Conservation (phyloP, 2,888 invertebrate genomes). For the Alcis repandata region DNA sequence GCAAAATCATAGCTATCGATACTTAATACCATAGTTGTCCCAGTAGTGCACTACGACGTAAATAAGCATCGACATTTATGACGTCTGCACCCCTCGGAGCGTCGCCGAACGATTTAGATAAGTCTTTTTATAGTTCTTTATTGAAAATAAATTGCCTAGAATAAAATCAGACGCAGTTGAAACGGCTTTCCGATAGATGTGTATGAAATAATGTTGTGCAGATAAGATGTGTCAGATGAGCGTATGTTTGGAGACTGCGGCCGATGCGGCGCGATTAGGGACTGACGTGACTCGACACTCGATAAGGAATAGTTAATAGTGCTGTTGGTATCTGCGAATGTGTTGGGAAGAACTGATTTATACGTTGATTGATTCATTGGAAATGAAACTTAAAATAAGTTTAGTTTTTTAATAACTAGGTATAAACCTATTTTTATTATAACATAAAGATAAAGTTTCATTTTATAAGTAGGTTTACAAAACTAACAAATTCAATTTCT, state of each 20-base stretch:
- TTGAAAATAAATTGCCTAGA: slow-evolving; percentile 87
- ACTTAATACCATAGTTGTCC: slow-evolving; percentile 55
- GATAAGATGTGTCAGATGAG: slow-evolving; percentile 79
- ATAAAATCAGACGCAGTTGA: slow-evolving; percentile 84
- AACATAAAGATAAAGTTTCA: too few species aligned
- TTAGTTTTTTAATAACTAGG: too few species aligned
- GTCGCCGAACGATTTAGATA: slow-evolving; percentile 83
- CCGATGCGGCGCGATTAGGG: slow-evolving; percentile 53
- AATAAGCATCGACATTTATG: slow-evolving; percentile 83
- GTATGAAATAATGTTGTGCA: slow-evolving; percentile 82
- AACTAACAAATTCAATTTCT: too few species aligned
- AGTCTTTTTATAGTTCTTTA: slow-evolving; percentile 87
- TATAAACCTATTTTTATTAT: too few species aligned
- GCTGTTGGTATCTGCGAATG: slow-evolving; percentile 24
- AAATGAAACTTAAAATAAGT: too few species aligned
- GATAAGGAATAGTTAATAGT: slow-evolving; percentile 50
- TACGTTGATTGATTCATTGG: slow-evolving; percentile 10
- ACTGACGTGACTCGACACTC: slow-evolving; percentile 51
- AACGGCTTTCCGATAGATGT: slow-evolving; percentile 86
- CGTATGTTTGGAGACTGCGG: slow-evolving; percentile 65
- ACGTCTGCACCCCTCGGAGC: slow-evolving; percentile 75
- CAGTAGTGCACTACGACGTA: slow-evolving; percentile 73
- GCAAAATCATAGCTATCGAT: slow-evolving; percentile 27
- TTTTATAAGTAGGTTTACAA: too few species aligned
- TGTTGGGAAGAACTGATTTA: slow-evolving; percentile 2